A percentile compares a stretch with the other conserved stretches of the same genome.
Conservation (phyloP, 2,797 vertebrate genomes). For the Hoplostethus mediterraneus region DNA sequence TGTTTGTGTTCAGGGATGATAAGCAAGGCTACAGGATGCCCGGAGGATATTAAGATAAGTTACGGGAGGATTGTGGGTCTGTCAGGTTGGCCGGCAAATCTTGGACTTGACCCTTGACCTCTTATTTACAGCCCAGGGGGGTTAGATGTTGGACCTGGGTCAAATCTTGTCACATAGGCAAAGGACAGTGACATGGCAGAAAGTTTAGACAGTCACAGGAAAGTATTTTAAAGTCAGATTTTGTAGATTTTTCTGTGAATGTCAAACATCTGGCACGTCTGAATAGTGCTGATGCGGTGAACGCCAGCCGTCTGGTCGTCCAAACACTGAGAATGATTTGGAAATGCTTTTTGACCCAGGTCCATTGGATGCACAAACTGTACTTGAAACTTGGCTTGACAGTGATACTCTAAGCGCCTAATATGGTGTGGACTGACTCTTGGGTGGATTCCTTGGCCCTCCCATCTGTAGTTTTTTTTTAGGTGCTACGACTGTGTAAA, state of each 20-base stretch:
- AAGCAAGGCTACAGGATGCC: slow-evolving; percentile 55
- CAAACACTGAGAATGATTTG: slow-evolving; percentile 68
- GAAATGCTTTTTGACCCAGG: slow-evolving; percentile 59
- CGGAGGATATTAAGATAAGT: slow-evolving; percentile 32
- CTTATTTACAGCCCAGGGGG: slow-evolving; percentile 61
- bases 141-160: slow-evolving; percentile 44
- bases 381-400: slow-evolving; percentile 75
- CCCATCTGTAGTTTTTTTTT: slow-evolving; percentile 65
- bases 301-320: slow-evolving; percentile 52
- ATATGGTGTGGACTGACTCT: slow-evolving; percentile 74
- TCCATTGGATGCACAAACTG: slow-evolving; percentile 61
- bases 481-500: slow-evolving; percentile 24
- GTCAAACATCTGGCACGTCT: slow-evolving; percentile 45
- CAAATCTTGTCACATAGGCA: slow-evolving; percentile 34
- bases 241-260: slow-evolving; percentile 39
- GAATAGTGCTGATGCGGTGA: slow-evolving; percentile 43
- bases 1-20: slow-evolving; percentile 57
- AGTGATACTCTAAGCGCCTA: slow-evolving; percentile 70
- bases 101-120: slow-evolving; percentile 32
- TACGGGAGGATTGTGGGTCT: slow-evolving; percentile 45
- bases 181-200: slow-evolving; percentile 13
- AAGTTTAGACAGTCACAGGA: slow-evolving; percentile 34
- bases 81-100: slow-evolving; percentile 33
- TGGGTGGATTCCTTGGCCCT: slow-evolving; percentile 73
- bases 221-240: slow-evolving; percentile 49